A percentile compares a stretch with the other conserved stretches of the same genome.
Evolutionary conservation across 2,888 invertebrate species (phyloP).

Genomic region (Villa cingulata): DNA sequence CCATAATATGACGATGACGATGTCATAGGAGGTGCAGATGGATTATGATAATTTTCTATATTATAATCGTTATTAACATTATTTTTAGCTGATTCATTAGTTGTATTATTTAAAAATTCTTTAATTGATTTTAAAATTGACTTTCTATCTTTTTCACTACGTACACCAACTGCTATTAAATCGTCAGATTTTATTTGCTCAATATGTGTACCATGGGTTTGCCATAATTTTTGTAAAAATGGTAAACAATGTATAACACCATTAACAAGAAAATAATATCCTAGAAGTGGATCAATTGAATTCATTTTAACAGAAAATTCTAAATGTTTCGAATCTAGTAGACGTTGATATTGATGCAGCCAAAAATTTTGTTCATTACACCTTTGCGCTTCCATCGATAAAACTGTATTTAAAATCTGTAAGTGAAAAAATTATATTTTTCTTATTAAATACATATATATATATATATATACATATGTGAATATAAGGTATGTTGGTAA

Average conservation of each 20-base stretch:
- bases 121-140: slow-evolving; percentile 49
- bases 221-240: slow-evolving; percentile 39
- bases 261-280: slow-evolving; percentile 53
- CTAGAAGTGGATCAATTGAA: slow-evolving; percentile 50
- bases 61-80: not conserved
- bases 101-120: slow-evolving; percentile 36
- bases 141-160: slow-evolving; percentile 42
- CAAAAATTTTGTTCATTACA: slow-evolving; percentile 48
- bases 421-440: not conserved
- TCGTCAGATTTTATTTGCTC: slow-evolving; percentile 41
- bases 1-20: slow-evolving; percentile 20
- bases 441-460: too few species aligned
- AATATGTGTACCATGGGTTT: slow-evolving; percentile 16
- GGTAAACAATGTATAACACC: slow-evolving; percentile 65
- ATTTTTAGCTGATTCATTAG: not conserved
- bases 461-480: too few species aligned
- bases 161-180: slow-evolving; percentile 45
- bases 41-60: slow-evolving; percentile 9
- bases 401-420: slow-evolving; percentile 50
- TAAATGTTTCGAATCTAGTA: slow-evolving; percentile 62
- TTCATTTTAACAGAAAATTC: slow-evolving; percentile 47
- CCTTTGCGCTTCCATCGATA: slow-evolving; percentile 53
- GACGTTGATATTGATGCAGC: slow-evolving; percentile 68
- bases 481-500: too few species aligned
- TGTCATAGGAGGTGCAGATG: slow-evolving; percentile 23